Evolutionary conservation across 92 coral and sea anemone genomes (phyloP).

Genomic region (Epizoanthus ramosus): DNA sequence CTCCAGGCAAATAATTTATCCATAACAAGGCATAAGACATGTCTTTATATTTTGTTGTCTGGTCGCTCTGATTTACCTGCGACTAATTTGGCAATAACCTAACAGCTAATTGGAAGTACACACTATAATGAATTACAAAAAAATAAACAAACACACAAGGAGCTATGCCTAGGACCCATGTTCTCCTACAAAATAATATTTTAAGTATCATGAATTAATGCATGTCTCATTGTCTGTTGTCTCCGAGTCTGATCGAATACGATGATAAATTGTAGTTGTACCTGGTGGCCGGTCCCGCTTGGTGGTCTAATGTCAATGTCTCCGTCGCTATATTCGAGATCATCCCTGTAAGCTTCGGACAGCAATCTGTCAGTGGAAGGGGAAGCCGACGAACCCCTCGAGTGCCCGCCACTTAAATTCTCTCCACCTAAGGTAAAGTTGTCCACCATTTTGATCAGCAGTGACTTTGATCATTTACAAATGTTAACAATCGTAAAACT

Average conservation of each 20-base stretch:
- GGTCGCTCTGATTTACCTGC: too few species aligned
- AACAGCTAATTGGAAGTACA: too few species aligned
- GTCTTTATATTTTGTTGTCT: too few species aligned
- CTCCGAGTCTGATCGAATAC: not conserved
- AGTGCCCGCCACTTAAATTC: constrained; percentile 15
- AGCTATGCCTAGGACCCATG: not conserved
- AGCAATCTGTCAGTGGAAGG: constrained; percentile 39
- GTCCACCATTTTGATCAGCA: not conserved
- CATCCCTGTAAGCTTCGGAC: constrained; percentile 51
- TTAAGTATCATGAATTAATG: too few species aligned
- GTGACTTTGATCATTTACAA: too few species aligned
- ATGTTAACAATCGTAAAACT: not conserved
- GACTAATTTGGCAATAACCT: too few species aligned
- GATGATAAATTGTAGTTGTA: not conserved
- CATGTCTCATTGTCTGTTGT: too few species aligned
- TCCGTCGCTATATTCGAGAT: constrained; percentile 45
- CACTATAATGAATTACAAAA: not conserved
- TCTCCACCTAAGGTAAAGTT: constrained; percentile 1
- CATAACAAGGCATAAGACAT: too few species aligned
- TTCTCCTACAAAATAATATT: too few species aligned
- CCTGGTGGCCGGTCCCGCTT: constrained; percentile 88
- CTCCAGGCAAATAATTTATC: too few species aligned
- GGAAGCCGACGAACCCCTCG: constrained; percentile 38
- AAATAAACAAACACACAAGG: not conserved
- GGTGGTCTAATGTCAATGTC: constrained; percentile 74